These are phyloP conservation scores for Rhodinocichla rosea DNA, from an alignment of 2,113 vertebrate species.

Conservation along the genomic window DNA sequence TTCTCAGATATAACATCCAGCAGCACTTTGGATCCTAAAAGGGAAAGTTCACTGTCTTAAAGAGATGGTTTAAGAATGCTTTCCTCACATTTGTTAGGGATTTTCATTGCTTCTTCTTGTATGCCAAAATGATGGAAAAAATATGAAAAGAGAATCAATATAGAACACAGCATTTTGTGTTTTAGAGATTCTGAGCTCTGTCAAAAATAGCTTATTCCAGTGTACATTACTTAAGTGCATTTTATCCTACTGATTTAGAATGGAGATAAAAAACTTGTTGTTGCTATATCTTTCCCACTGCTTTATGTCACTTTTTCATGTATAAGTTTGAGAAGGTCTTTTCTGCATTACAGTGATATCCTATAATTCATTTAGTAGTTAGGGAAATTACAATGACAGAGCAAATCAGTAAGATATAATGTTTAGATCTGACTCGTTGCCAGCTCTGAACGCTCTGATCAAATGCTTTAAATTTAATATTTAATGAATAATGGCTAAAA, in stretches of 20 bases:
- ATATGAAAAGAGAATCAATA: neutral
- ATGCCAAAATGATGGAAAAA: neutral
- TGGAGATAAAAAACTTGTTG: neutral
- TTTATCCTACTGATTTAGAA: neutral
- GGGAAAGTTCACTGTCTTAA: neutral
- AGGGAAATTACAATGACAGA: neutral
- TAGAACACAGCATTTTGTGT: neutral
- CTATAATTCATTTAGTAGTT: neutral
- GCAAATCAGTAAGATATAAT: constrained; percentile 27
- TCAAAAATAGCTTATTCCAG: neutral
- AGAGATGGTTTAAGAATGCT: neutral
- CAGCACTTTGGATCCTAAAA: neutral
- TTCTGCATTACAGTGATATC: neutral
- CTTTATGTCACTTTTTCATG: neutral
- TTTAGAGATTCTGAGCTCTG: neutral
- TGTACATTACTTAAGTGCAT: neutral
- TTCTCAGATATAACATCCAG: neutral
- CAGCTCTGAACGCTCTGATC: constrained; percentile 23
- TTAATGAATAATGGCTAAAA: constrained; percentile 60
- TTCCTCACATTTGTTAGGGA: neutral
- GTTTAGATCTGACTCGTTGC: constrained; percentile 41
- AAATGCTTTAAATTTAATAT: constrained; percentile 59
- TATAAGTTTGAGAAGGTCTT: neutral
- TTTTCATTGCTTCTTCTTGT: neutral
- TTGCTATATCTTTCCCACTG: neutral